Conservation (phyloP, 2,113 vertebrate genomes). For the Onychostruthus taczanowskii region DNA sequence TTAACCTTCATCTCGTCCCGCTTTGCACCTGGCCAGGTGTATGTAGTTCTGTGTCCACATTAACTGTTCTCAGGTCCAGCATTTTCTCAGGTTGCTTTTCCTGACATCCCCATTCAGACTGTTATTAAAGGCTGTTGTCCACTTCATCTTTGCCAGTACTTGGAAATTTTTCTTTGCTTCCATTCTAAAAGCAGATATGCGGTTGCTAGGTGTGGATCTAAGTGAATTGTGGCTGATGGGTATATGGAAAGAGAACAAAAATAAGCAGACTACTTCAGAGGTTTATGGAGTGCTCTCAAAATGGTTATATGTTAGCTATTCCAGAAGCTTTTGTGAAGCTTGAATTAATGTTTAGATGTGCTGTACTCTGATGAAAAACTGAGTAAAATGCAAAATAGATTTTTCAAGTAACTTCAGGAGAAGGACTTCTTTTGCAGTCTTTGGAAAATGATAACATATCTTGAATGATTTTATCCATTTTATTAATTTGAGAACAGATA, state of each 20-base stretch:
- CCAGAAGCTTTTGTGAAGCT: not conserved
- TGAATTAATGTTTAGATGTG: not conserved
- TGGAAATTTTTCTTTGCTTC: not conserved
- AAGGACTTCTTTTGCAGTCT: not conserved
- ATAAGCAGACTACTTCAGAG: not conserved
- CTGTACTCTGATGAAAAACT: not conserved
- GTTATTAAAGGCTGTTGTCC: not conserved
- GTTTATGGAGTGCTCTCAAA: not conserved
- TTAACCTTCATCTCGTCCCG: not conserved
- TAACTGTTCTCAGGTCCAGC: not conserved
- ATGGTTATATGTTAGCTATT: not conserved
- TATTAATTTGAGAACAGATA: not conserved
- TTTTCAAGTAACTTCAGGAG: not conserved
- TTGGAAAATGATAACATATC: not conserved
- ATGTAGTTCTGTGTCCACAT: accelerated
- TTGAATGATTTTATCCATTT: not conserved
- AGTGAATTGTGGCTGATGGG: not conserved
- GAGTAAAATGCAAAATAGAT: not conserved
- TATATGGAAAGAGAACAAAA: not conserved
- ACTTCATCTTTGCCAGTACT: not conserved
- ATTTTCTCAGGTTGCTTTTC: accelerated
- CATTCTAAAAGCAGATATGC: not conserved
- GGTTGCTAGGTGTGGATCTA: not conserved
- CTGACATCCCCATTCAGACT: not conserved
- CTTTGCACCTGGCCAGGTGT: not conserved